Evolutionary conservation across 1,140 invertebrate species (phyloP).

Genomic region (Pygmarrhopalites habei): DNA sequence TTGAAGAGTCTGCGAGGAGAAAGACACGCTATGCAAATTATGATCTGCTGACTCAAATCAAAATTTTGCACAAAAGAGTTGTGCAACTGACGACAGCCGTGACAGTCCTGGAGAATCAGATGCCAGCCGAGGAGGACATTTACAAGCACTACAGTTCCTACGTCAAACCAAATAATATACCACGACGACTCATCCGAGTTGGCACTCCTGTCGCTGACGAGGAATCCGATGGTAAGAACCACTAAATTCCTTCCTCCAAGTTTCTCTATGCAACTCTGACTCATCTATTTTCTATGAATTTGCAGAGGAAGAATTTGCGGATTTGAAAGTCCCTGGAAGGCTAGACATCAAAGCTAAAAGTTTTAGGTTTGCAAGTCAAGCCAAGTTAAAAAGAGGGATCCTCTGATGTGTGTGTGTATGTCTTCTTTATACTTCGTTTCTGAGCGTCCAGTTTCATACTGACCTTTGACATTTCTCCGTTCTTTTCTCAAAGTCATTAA

Average conservation of each 20-base stretch:
- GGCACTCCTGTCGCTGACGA: constrained; percentile 24
- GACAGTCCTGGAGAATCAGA: constrained; percentile 1
- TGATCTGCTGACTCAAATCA: constrained; percentile 14
- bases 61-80: constrained; percentile 13
- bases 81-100: background rate
- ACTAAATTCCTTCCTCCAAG: too few relatives aligned
- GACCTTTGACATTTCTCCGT: too few relatives aligned
- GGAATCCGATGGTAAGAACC: constrained; percentile 21
- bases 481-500: too few relatives aligned
- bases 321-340: constrained; percentile 30
- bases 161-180: constrained; percentile 19
- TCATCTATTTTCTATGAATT: too few relatives aligned
- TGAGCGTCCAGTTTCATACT: too few relatives aligned
- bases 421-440: too few relatives aligned
- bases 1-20: constrained; percentile 11
- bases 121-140: constrained; percentile 4
- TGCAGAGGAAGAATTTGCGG: constrained; percentile 29
- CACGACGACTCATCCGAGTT: constrained; percentile 22
- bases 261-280: background rate
- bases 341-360: constrained; percentile 34
- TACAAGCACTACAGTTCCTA: constrained; percentile 23
- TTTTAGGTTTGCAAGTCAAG: constrained; percentile 28
- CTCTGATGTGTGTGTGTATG: too few relatives aligned
- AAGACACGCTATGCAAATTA: background rate
- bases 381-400: constrained; percentile 22